Conservation (phyloP, 2,888 invertebrate genomes). For the Eristalis pertinax region DNA sequence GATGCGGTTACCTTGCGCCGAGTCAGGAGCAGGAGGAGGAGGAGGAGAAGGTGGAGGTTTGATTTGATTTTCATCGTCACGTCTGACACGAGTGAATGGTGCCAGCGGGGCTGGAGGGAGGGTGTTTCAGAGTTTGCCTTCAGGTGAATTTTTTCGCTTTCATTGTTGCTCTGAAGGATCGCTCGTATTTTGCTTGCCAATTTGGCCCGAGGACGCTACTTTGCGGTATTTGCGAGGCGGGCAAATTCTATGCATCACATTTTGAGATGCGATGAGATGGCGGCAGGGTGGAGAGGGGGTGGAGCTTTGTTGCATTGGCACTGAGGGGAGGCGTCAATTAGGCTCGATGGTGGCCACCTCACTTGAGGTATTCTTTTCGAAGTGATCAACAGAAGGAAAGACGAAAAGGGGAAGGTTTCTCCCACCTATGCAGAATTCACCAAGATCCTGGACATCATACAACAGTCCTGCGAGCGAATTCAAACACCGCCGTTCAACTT, state of each 20-base stretch:
- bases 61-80: slow-evolving; percentile 70
- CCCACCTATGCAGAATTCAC: too few species aligned
- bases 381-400: too few species aligned
- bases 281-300: not conserved
- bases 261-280: not conserved
- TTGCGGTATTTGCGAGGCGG: not conserved
- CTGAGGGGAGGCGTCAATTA: not conserved
- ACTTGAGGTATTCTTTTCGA: not conserved
- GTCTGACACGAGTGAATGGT: slow-evolving; percentile 31
- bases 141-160: slow-evolving; percentile 15
- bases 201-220: slow-evolving; percentile 12
- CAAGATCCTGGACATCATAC: too few species aligned
- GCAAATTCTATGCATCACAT: not conserved
- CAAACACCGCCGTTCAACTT: too few species aligned
- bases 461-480: too few species aligned
- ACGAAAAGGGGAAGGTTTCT: too few species aligned
- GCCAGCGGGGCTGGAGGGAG: not conserved
- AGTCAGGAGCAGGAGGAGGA: slow-evolving; percentile 2
- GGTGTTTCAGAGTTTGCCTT: slow-evolving; percentile 13
- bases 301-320: too few species aligned
- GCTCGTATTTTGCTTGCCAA: slow-evolving; percentile 19
- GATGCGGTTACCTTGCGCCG: slow-evolving; percentile 17
- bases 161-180: slow-evolving; percentile 27
- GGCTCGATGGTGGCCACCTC: not conserved
- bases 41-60: slow-evolving; percentile 22